Percentiles rank a stretch among this genome's conserved stretches.
Conservation (phyloP, 2,888 invertebrate genomes). For the Eupelmus urozonus region DNA sequence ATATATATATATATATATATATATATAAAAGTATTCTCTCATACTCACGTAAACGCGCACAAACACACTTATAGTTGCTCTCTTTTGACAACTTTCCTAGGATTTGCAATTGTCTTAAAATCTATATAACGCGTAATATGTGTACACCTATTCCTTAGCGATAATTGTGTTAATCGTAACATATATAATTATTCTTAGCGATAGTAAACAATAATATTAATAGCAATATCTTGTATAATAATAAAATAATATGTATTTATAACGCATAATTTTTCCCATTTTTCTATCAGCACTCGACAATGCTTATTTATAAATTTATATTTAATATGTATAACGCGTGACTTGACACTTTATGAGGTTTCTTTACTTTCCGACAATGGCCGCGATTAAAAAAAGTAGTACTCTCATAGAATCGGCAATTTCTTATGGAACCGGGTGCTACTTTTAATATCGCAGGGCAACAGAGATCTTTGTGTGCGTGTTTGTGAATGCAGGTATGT, state of each 20-base stretch:
- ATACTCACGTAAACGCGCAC: slow-evolving; percentile 9
- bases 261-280: slow-evolving; percentile 9
- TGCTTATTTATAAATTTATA: slow-evolving; percentile 27
- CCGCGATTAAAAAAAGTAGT: slow-evolving; percentile 55
- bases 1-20: slow-evolving; percentile 12
- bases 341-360: slow-evolving; percentile 53
- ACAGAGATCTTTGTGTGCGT: slow-evolving; percentile 4
- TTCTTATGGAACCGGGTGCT: too few species aligned
- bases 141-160: slow-evolving; percentile 30
- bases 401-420: not conserved
- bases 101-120: not conserved
- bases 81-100: not conserved
- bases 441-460: too few species aligned
- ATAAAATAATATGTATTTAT: slow-evolving; percentile 50
- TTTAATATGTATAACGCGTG: slow-evolving; percentile 37
- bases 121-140: not conserved
- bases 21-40: not conserved
- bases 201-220: slow-evolving; percentile 52
- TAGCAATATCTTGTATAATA: slow-evolving; percentile 39
- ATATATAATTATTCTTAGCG: slow-evolving; percentile 49
- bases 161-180: slow-evolving; percentile 44
- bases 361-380: slow-evolving; percentile 53
- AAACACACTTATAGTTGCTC: not conserved
- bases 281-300: slow-evolving; percentile 37
- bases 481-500: not conserved